Evolutionary conservation across 2,888 invertebrate genomes (phyloP).

Genomic region (Chrysolina americana): DNA sequence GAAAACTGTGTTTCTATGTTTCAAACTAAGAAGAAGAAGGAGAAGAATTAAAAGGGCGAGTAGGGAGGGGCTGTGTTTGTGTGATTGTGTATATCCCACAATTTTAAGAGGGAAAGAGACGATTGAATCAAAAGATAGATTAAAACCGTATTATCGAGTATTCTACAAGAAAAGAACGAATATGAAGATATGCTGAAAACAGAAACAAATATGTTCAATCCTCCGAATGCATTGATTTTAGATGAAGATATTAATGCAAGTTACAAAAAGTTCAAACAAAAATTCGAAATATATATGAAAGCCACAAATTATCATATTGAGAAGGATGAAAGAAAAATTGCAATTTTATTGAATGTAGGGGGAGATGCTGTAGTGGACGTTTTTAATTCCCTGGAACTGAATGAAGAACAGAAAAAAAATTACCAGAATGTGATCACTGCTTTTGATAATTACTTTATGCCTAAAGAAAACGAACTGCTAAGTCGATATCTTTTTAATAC

Average conservation of each 20-base stretch:
- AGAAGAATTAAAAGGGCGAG: too few relatives aligned
- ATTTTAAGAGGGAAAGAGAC: too few relatives aligned
- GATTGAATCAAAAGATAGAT: too few relatives aligned
- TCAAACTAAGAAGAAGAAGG: too few relatives aligned
- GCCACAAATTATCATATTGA: conserved; percentile 8
- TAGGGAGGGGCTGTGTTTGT: too few relatives aligned
- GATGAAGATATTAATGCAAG: conserved; percentile 8
- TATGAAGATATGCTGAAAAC: background rate
- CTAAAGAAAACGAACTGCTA: conserved; percentile 8
- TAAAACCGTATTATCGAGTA: too few relatives aligned
- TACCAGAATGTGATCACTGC: conserved; percentile 13
- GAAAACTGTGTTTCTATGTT: too few relatives aligned
- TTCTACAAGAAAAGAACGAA: background rate
- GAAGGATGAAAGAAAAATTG: conserved; percentile 30
- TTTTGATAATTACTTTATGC: conserved; percentile 31
- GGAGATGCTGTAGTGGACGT: conserved; percentile 38
- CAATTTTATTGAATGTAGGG: conserved; percentile 30
- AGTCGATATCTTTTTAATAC: conserved; percentile 30
- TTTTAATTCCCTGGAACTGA: conserved; percentile 36
- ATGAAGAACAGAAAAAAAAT: conserved; percentile 15
- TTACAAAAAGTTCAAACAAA: conserved; percentile 25
- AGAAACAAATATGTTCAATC: conserved; percentile 2
- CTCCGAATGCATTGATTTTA: background rate
- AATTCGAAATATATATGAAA: conserved; percentile 28
- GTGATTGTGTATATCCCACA: too few relatives aligned